Percentiles rank a stretch among this genome's conserved stretches.
Conservation (phyloP, 2,888 invertebrate species). For the Cryptosula pallasiana region DNA sequence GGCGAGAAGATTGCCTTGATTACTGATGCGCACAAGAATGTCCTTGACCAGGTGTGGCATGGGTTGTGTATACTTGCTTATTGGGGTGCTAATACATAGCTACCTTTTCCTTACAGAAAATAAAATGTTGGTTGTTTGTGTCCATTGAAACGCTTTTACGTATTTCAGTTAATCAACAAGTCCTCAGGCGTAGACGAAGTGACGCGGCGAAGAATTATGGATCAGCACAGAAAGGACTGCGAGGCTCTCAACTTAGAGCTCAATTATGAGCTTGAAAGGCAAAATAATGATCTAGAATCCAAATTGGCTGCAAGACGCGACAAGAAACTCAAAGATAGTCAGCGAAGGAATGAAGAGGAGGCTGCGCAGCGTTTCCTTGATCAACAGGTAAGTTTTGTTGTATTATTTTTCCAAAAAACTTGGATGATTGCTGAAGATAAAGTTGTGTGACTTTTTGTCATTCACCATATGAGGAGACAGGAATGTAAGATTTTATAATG, state of each 20-base stretch:
- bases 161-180: conserved; percentile 33
- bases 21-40: conserved; percentile 32
- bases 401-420: too few relatives aligned
- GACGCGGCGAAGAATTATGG: conserved; percentile 40
- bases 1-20: conserved; percentile 36
- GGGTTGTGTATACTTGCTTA: too few relatives aligned
- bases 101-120: too few relatives aligned
- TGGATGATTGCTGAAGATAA: too few relatives aligned
- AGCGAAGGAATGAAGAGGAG: conserved; percentile 38
- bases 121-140: too few relatives aligned
- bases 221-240: conserved; percentile 38
- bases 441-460: too few relatives aligned
- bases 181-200: conserved; percentile 32
- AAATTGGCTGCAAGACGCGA: conserved; percentile 39
- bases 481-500: too few relatives aligned
- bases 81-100: too few relatives aligned
- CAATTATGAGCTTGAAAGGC: conserved; percentile 36
- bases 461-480: too few relatives aligned
- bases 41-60: conserved; percentile 32
- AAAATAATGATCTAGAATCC: conserved; percentile 40
- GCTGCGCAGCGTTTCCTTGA: conserved; percentile 35
- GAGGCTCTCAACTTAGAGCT: conserved; percentile 37
- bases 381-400: conserved; percentile 13
- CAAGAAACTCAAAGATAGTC: conserved; percentile 35
- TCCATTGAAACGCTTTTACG: too few relatives aligned